These are phyloP conservation scores for Heteropelma amictum DNA, from an alignment of 2,888 invertebrate species.

Conservation along the genomic window DNA sequence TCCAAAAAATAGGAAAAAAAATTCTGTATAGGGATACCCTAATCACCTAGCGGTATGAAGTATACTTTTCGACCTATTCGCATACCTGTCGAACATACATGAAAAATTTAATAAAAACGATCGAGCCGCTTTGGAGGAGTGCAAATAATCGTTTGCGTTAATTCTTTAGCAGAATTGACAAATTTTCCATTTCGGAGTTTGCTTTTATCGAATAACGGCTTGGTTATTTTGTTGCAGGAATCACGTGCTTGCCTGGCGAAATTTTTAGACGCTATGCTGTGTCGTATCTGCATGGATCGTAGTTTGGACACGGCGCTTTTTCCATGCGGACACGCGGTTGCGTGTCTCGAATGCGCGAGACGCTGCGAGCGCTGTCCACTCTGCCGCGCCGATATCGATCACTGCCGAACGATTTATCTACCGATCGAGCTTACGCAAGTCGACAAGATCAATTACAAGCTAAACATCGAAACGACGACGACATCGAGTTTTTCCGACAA, in stretches of 20 bases:
- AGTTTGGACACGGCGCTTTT: conserved; percentile 90
- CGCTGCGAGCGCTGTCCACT: conserved; percentile 87
- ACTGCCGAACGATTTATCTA: conserved; percentile 85
- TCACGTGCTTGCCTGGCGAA: conserved; percentile 80
- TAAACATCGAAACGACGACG: conserved; percentile 60
- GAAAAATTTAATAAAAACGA: too few relatives aligned
- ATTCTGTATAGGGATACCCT: too few relatives aligned
- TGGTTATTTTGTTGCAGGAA: too few relatives aligned
- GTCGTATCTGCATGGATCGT: conserved; percentile 93
- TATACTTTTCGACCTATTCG: too few relatives aligned
- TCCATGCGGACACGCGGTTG: conserved; percentile 93
- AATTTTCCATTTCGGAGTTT: too few relatives aligned
- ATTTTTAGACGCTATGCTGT: conserved; percentile 85
- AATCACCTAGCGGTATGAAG: too few relatives aligned
- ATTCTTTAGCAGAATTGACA: too few relatives aligned
- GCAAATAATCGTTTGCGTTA: too few relatives aligned
- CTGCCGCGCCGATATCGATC: conserved; percentile 85
- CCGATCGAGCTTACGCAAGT: conserved; percentile 81
- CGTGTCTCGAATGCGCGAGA: conserved; percentile 87
- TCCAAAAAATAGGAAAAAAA: too few relatives aligned
- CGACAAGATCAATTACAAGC: conserved; percentile 70
- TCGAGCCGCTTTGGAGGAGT: too few relatives aligned
- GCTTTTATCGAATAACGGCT: too few relatives aligned
- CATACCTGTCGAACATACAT: too few relatives aligned
- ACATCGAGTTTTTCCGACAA: conserved; percentile 59